Conservation (phyloP, 2,888 invertebrate species). For the Phragmatobia fuliginosa region DNA sequence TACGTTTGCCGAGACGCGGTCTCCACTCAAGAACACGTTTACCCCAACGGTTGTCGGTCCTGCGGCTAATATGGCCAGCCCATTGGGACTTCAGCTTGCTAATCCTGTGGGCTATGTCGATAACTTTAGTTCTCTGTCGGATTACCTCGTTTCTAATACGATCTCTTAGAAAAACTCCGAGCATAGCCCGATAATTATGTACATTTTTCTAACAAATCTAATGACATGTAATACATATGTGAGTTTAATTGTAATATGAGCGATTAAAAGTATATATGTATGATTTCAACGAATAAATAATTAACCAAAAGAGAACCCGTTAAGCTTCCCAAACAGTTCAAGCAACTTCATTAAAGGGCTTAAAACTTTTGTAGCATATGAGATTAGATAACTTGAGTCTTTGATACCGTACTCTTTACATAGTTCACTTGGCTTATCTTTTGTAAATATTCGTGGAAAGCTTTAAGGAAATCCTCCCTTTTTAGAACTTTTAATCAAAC, state of each 20-base stretch:
- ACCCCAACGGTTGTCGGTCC: too few relatives aligned
- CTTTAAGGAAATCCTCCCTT: conserved; percentile 19
- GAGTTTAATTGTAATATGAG: background rate
- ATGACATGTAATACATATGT: background rate
- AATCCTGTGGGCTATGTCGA: too few relatives aligned
- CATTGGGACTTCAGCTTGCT: too few relatives aligned
- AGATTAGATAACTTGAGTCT: conserved; percentile 61
- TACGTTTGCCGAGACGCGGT: too few relatives aligned
- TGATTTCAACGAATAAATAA: conserved; percentile 33
- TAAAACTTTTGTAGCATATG: conserved; percentile 60
- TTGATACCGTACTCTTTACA: conserved; percentile 27
- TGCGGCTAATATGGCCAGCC: too few relatives aligned
- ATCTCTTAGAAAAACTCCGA: too few relatives aligned
- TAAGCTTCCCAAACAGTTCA: conserved; percentile 64
- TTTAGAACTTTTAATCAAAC: conserved; percentile 28
- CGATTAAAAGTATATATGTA: background rate
- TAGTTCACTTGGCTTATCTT: conserved; percentile 23
- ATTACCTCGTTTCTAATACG: too few relatives aligned
- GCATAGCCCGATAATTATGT: too few relatives aligned
- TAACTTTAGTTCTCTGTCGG: too few relatives aligned
- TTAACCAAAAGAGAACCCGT: conserved; percentile 53
- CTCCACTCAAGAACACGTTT: too few relatives aligned
- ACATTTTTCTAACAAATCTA: too few relatives aligned
- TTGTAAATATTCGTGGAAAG: conserved; percentile 21
- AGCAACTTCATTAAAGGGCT: conserved; percentile 61